Percentiles rank a stretch among this genome's conserved stretches.
phyloP scores from a whole-genome alignment of 2,113 vertebrate genomes.

The Xiphorhynchus elegans region DNA sequence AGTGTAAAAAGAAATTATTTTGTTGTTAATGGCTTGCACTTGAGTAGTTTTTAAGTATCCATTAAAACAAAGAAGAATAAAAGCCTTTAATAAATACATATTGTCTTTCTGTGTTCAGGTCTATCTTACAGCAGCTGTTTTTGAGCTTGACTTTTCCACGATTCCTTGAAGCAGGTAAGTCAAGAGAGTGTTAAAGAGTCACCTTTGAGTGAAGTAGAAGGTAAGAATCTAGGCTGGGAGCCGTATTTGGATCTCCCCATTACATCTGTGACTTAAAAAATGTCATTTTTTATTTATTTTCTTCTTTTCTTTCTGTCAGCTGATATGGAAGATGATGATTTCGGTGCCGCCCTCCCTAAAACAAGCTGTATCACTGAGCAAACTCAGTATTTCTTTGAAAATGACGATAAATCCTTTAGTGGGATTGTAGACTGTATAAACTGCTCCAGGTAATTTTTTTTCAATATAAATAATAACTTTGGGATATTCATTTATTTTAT shows the following conservation, averaged over 20 bases:
- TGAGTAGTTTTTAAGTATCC: background rate
- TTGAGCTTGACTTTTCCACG: conserved; percentile 88
- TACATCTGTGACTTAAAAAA: background rate
- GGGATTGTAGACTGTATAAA: conserved; percentile 94
- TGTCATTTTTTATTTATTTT: background rate
- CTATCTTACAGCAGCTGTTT: conserved; percentile 92
- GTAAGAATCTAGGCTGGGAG: background rate
- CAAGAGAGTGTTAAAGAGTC: background rate
- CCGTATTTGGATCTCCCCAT: background rate
- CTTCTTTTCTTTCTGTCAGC: conserved; percentile 67
- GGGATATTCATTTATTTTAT: background rate
- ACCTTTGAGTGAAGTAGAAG: conserved; percentile 36
- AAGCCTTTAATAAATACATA: background rate
- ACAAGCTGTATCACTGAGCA: conserved; percentile 98
- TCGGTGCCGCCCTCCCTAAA: conserved; percentile 86
- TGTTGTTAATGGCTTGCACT: background rate
- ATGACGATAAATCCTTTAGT: conserved; percentile 88
- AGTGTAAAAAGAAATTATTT: background rate
- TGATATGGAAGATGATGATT: conserved; percentile 91
- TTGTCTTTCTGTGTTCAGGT: conserved; percentile 79
- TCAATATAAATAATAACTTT: background rate
- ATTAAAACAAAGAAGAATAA: background rate
- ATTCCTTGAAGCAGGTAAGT: conserved; percentile 89
- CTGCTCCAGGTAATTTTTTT: conserved; percentile 89
- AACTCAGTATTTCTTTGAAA: conserved; percentile 98